Base-by-base conservation (phyloP, 2,888 invertebrate species). In the Notocelia uddmanniana region DNA sequence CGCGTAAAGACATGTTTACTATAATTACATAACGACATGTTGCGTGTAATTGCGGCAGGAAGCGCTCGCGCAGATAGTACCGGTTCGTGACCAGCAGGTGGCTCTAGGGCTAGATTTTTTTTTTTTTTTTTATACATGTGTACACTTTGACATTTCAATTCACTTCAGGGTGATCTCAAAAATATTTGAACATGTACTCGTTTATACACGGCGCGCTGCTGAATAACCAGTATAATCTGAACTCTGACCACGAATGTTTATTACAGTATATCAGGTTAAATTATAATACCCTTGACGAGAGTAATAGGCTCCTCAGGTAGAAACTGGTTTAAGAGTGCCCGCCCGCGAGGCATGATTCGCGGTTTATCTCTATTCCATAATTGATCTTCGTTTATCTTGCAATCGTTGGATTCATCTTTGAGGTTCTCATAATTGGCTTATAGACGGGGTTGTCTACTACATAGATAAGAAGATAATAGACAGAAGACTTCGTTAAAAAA, bases 41-140 rank as follows among this genome's bases (percentile, higher is more conserved):
- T 77, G 76, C 75, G 68, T 68, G 74, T 79, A 80, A 81, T 81
- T 75, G 69, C 71, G 58, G 54, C 75, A 73, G 76, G 75, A 76
- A 75, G 73, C 75, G 72, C 31, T 19, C 18, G 59, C 45, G 41
- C 19, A 26, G 55, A 64, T 64, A 37, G 59, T 50, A 62, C 66
- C 34, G 57, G 68, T 72, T 74, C 74, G 74, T 75, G 75, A 68
- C 50, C 45, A 31, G 37, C 18, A 50, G 63, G 52, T 50, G 34
- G 15, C 31, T 50, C 50, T 15, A 41, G 23, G 59, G 5, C n/a
- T 41, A 1, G 21, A n/a, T n/a, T n/a, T 59, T 21, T 41, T 59
- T 3, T 15, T 13, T 3, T 10, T 5, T 31, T 1, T 57, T 57
- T 18, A 10, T 15, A 15, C 8, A 55, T 26, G 8, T 3, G 6